Evolutionary conservation across 2,797 vertebrate genomes (phyloP).

Genomic region (Melopsittacus undulatus): DNA sequence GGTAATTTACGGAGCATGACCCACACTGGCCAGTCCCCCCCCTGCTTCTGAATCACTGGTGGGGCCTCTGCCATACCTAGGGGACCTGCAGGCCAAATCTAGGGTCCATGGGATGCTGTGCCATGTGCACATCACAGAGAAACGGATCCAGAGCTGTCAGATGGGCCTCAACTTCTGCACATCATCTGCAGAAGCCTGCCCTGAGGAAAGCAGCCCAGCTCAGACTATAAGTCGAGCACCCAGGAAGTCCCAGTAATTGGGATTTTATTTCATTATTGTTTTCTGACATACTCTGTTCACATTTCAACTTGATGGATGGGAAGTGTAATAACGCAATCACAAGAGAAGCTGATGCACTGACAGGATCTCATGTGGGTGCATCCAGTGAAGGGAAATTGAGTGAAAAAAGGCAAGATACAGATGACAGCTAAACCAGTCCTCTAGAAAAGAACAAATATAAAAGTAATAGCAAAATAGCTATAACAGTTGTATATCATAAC

Average conservation of each 20-base stretch:
- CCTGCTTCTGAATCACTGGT: background rate
- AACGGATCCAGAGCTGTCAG: background rate
- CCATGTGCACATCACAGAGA: fast-evolving
- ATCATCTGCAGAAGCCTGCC: background rate
- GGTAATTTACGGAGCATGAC: background rate
- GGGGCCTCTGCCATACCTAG: fast-evolving
- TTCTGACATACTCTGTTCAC: background rate
- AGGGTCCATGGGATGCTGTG: background rate
- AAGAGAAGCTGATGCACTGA: background rate
- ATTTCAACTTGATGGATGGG: background rate
- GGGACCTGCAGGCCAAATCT: fast-evolving
- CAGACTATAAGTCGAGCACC: fast-evolving
- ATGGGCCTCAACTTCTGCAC: background rate
- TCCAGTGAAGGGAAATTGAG: background rate
- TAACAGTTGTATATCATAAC: background rate
- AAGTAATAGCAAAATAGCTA: background rate
- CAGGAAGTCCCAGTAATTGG: background rate
- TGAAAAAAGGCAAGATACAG: background rate
- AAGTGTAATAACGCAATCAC: background rate
- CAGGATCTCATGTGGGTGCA: background rate
- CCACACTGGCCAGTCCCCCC: background rate
- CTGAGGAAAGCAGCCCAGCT: background rate
- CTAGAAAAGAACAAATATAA: background rate
- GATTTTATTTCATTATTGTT: background rate
- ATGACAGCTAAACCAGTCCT: background rate